Evolutionary conservation across 2,113 vertebrate genomes (phyloP), one percentile per base, ranked within the genome.

Genomic region (Rhea pennata): DNA sequence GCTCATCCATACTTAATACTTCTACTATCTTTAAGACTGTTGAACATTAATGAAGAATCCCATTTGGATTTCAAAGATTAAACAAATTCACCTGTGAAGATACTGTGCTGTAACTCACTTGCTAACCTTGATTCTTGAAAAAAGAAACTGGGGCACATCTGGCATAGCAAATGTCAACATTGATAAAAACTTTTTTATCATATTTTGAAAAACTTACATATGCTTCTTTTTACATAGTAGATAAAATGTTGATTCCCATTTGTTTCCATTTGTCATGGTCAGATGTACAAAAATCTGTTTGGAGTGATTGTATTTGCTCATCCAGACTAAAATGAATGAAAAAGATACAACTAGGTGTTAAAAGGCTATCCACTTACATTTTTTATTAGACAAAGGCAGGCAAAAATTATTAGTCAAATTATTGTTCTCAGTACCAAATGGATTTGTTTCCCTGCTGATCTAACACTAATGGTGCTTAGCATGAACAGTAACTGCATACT

Each of bases 201-300:
- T 89, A 62, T 90, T 92, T 87, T 94, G 87, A 94, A 80, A 93
- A 96, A 82, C 11, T 22, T 95, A 39, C 86, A 31, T 96, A 87
- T 93, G 86, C 86, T 96, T 16, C 67, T 62, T 54, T 84, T 46
- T n/a, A 54, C 12, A 13, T 54, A n/a, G 77, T 75, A 92, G 73
- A 70, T 94, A 75, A 44, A 70, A 75, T 87, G 36, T 0, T 0
- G 36, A 91, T 93, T 91, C 71, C 93, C 92, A 87, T 95, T 81
- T 96, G 91, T 79, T 94, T 91, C 58, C 91, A 61, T 92, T 93
- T 95, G 81, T 92, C 73, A 62, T 91, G 54, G 54, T 77, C 84
- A 95, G 87, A 92, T 91, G 92, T 89, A 93, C n/a, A 87, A 74
- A 96, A 93, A 89, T 91, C 71, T 96, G 87, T 92, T 90, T 79